Base-by-base conservation (phyloP, 2,888 invertebrate species). In the Ptilodon capucinus region DNA sequence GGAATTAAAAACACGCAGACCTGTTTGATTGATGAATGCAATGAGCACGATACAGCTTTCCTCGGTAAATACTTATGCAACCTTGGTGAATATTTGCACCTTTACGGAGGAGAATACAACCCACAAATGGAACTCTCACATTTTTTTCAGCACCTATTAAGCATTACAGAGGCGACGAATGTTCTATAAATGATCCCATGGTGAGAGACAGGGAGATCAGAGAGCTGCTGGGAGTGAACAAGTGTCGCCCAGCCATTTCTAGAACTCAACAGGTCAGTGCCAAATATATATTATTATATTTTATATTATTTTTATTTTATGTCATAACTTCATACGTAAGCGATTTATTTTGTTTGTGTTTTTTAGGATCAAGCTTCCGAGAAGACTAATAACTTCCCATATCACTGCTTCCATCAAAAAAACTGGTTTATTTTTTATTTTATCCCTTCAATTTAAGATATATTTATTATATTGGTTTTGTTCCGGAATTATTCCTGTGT, bases 101-200 rank as follows among this genome's bases (percentile, higher is more conserved):
- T 23, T 23, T 23, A 23, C 23, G 9, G 23, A 23, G 9, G 23
- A 2, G n/a, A n/a, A n/a, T n/a, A n/a, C n/a, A n/a, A n/a, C n/a
- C n/a, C n/a, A n/a, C n/a, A n/a, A n/a, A n/a, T n/a, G n/a, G n/a
- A n/a, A n/a, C n/a, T n/a, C n/a, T n/a, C n/a, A n/a, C 23, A 7
- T 5, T n/a, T 48, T 50, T 65, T 64, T n/a, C 56, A 86, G 82
- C 71, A 34, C 71, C 74, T 6, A 61, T 65, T 23, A 87, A 84
- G 56, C 88, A 88, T 60, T 86, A 70, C 51, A 74, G 65, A 43
- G 88, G 85, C n/a, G 88, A 89, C 48, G 64, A 76, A 23, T 88
- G 88, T 55, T 57, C 64, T 0, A 57, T 86, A 14, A 42, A 60
- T 9, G 73, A 86, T 51, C 88, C 88, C 2, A 50, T 81, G 23